A percentile compares a stretch with the other conserved stretches of the same genome.
Evolutionary conservation across 2,888 invertebrate species (phyloP).

Genomic region (Hemithea aestivaria): DNA sequence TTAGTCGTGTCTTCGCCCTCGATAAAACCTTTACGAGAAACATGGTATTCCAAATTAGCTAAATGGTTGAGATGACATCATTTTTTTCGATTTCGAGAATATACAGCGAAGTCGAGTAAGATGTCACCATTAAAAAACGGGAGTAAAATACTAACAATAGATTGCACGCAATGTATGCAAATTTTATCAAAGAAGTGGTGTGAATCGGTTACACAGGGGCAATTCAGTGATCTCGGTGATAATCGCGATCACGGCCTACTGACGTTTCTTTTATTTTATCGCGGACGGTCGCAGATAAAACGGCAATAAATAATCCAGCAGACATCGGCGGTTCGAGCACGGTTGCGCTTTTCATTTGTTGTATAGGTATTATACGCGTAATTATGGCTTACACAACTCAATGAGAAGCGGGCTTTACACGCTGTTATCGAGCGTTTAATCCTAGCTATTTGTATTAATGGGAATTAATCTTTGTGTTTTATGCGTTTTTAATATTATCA

Average conservation of each 20-base stretch:
- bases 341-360: conserved; percentile 69
- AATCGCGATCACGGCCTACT: conserved; percentile 69
- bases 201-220: conserved; percentile 43
- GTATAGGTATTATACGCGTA: conserved; percentile 67
- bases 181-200: conserved; percentile 22
- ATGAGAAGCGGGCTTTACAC: neutral
- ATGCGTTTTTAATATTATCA: too few species aligned
- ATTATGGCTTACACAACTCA: conserved; percentile 58
- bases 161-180: conserved; percentile 29
- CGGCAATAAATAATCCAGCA: conserved; percentile 69
- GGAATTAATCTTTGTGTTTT: too few species aligned
- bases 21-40: too few species aligned
- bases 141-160: neutral
- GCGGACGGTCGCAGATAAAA: conserved; percentile 69
- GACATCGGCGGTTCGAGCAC: conserved; percentile 60
- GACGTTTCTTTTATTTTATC: conserved; percentile 77
- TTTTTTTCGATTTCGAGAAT: too few species aligned
- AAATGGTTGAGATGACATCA: too few species aligned
- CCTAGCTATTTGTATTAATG: too few species aligned
- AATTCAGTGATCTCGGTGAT: conserved; percentile 69
- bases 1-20: too few species aligned
- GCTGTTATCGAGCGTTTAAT: neutral
- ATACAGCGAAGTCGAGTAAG: too few species aligned
- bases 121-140: neutral
- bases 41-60: too few species aligned